phyloP scores from a whole-genome alignment of 2,888 invertebrate species.

The Drosophila mayaguana region DNA sequence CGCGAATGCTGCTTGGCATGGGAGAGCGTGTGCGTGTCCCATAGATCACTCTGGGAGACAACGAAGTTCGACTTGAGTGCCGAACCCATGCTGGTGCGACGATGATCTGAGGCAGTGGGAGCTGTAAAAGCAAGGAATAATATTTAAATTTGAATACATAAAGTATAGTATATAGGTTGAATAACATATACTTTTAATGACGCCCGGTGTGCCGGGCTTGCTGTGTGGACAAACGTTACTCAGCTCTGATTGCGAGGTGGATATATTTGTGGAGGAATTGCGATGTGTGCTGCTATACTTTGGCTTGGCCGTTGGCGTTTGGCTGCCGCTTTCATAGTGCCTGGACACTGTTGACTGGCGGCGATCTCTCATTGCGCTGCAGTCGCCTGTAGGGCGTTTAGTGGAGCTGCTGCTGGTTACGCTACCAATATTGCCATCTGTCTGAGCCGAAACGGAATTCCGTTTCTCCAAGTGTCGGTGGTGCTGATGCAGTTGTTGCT shows the following conservation, averaged over 20 bases:
- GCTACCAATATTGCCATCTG: constrained; percentile 80
- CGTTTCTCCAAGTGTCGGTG: constrained; percentile 82
- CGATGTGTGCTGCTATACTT: constrained; percentile 82
- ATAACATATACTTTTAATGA: constrained; percentile 75
- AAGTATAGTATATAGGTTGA: not conserved
- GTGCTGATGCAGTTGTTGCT: constrained; percentile 74
- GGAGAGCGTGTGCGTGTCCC: constrained; percentile 89
- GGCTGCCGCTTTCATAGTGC: constrained; percentile 82
- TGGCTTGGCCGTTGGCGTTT: constrained; percentile 81
- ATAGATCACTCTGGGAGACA: constrained; percentile 89
- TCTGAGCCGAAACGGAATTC: constrained; percentile 84
- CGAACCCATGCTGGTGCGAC: constrained; percentile 83
- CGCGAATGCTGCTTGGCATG: constrained; percentile 85
- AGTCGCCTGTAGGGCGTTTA: constrained; percentile 79
- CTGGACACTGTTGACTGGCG: constrained; percentile 80
- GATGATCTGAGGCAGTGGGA: constrained; percentile 79
- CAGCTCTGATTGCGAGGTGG: constrained; percentile 84
- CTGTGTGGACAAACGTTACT: constrained; percentile 84
- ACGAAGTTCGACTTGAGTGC: constrained; percentile 87
- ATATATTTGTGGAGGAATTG: constrained; percentile 83
- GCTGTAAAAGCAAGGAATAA: constrained; percentile 49
- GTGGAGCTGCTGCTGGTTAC: constrained; percentile 61
- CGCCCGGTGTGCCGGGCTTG: constrained; percentile 80
- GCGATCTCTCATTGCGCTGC: constrained; percentile 74
- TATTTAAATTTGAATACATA: not conserved